phyloP scores from a whole-genome alignment of 1,140 invertebrate species.

The Neodiprion lecontei region DNA sequence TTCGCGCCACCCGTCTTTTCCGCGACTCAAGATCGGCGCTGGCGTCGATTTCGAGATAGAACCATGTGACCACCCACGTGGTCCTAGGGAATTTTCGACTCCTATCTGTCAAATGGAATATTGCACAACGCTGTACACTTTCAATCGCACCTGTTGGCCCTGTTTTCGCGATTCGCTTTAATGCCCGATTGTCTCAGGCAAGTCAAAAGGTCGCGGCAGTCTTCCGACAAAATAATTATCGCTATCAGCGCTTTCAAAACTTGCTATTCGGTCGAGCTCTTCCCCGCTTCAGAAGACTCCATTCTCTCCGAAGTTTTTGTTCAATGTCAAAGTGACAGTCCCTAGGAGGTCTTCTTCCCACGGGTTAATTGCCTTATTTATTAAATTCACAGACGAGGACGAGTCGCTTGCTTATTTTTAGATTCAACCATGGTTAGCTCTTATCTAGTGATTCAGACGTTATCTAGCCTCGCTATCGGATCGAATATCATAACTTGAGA shows the following conservation, averaged over 20 bases:
- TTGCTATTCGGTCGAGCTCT: too few relatives aligned
- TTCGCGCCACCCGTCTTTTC: neutral
- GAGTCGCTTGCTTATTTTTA: neutral
- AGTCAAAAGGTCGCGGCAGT: too few relatives aligned
- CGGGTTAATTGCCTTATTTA: constrained; percentile 1
- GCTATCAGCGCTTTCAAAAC: too few relatives aligned
- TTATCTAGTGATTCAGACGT: neutral
- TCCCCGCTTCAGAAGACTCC: too few relatives aligned
- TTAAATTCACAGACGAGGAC: neutral
- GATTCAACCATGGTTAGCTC: neutral
- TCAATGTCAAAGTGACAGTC: constrained; percentile 3
- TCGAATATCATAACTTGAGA: too few relatives aligned
- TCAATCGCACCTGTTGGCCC: constrained; percentile 3
- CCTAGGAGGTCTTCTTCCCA: neutral
- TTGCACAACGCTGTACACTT: neutral
- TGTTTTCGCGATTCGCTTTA: neutral
- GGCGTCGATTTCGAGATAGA: too few relatives aligned
- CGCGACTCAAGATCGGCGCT: neutral
- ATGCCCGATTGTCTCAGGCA: too few relatives aligned
- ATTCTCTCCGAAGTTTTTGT: neutral
- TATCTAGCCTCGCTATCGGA: neutral
- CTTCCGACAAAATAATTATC: too few relatives aligned
- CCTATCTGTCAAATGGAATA: neutral
- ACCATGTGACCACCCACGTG: neutral
- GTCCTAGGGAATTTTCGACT: neutral